Evolutionary conservation across 2,888 invertebrate species (phyloP), one percentile per base, ranked within the genome.

Genomic region (Eretmocerus hayati): DNA sequence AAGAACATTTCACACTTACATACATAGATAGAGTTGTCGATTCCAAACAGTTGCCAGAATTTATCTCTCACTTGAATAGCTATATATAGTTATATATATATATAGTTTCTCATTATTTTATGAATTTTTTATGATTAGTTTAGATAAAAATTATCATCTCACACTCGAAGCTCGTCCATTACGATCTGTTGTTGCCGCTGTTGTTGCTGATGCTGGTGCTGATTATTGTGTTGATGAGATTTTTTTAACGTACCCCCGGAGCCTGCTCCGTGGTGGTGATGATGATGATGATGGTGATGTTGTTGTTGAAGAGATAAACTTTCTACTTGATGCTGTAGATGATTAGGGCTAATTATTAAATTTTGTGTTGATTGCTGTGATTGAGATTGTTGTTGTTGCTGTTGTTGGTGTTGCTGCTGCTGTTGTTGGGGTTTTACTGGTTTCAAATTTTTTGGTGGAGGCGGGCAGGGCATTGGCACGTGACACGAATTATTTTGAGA

Each of bases 151-250:
- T n/a, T 11, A 6, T 26, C 26, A 11, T 26, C 26, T 88, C 88
- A 89, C 85, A 89, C 88, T 52, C 88, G 75, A 74, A 88, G 65
- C 72, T 88, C 88, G 74, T 89, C 88, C 86, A 88, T 87, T 85
- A 87, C 86, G 58, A 66, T 63, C 50, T 74, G 73, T 64, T 75
- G 69, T 65, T 68, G 37, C 13, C 33, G 42, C 26, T 74, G 73
- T n/a, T n/a, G n/a, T n/a, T n/a, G n/a, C n/a, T n/a, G n/a, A n/a
- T n/a, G n/a, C n/a, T n/a, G n/a, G n/a, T n/a, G n/a, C n/a, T n/a
- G n/a, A n/a, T n/a, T n/a, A n/a, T n/a, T 26, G 22, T 9, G 21
- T 6, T 74, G 73, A 64, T 75, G 69, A 2, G 45, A 66, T 73
- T 87, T 88, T 40, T 87, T 87, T 52, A 87, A 64, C 2, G 87